Evolutionary conservation across 2,797 vertebrate species (phyloP).

Genomic region (Parotocinclus haroldoi): DNA sequence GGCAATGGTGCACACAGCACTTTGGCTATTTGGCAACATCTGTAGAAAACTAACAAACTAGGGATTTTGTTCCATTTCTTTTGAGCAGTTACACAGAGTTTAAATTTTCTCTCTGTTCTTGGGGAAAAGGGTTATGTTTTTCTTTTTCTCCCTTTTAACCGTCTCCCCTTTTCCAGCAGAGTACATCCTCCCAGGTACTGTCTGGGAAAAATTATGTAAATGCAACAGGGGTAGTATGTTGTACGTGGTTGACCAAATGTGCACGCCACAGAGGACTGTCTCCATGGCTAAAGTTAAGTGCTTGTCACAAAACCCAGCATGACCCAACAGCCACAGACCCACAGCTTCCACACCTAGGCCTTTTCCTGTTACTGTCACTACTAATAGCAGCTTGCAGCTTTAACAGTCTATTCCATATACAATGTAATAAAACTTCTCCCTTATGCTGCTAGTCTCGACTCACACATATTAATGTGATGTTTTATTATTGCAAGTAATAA

Average conservation of each 20-base stretch:
- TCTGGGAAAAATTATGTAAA: conserved; percentile 33
- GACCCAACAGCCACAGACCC: conserved; percentile 24
- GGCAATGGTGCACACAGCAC: no score
- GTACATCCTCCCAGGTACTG: conserved; percentile 42
- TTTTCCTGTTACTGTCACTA: not conserved
- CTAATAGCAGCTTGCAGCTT: not conserved
- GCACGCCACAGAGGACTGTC: conserved; percentile 13
- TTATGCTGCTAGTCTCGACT: no score
- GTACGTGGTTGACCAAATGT: conserved; percentile 13
- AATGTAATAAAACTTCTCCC: no score
- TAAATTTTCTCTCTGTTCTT: no score
- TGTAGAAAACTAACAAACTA: no score
- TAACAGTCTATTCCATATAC: no score
- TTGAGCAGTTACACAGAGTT: no score
- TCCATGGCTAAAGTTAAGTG: conserved; percentile 38
- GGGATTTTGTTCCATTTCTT: no score
- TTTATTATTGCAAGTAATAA: no score
- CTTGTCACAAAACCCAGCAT: not conserved
- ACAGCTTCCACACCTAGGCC: not conserved
- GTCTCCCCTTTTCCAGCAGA: conserved; percentile 22
- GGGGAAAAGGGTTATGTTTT: no score
- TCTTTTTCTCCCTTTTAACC: conserved; percentile 19
- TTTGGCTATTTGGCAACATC: no score
- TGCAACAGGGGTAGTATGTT: conserved; percentile 16
- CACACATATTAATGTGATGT: no score